Conservation (phyloP, 2,113 vertebrate genomes). For the Mionectes macconnelli region DNA sequence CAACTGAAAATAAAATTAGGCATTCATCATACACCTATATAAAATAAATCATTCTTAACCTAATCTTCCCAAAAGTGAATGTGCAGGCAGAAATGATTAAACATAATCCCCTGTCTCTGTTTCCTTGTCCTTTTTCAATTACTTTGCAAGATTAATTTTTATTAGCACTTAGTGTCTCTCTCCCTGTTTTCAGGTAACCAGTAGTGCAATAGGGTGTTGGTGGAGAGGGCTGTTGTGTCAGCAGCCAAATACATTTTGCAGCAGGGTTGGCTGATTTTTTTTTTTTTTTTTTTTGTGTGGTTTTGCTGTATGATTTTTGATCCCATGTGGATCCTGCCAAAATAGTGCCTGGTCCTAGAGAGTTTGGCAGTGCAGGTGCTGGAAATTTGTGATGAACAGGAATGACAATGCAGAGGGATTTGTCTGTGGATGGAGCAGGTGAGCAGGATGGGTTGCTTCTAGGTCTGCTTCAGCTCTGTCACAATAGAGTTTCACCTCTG, state of each 20-base stretch:
- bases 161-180: not conserved
- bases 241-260: not conserved
- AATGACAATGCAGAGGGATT: not conserved
- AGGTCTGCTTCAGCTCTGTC: not conserved
- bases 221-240: not conserved
- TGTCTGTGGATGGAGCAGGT: not conserved
- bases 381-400: rapidly evolving
- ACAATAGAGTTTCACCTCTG: not conserved
- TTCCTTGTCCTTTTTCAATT: not conserved
- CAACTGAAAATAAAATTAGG: not conserved
- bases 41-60: not conserved
- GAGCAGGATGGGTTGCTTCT: not conserved
- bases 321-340: rapidly evolving
- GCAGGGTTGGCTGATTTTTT: not conserved
- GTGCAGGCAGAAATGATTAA: not conserved
- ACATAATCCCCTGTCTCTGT: not conserved
- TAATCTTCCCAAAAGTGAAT: not conserved
- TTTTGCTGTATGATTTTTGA: not conserved
- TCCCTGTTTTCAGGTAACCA: not conserved
- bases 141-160: not conserved
- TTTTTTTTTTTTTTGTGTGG: too few relatives aligned
- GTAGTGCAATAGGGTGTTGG: not conserved
- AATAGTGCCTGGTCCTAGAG: not conserved
- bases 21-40: not conserved
- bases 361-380: not conserved